Evolutionary conservation across 2,113 vertebrate genomes (phyloP), one percentile per base, ranked within the genome.

Genomic region (Perca fluviatilis): DNA sequence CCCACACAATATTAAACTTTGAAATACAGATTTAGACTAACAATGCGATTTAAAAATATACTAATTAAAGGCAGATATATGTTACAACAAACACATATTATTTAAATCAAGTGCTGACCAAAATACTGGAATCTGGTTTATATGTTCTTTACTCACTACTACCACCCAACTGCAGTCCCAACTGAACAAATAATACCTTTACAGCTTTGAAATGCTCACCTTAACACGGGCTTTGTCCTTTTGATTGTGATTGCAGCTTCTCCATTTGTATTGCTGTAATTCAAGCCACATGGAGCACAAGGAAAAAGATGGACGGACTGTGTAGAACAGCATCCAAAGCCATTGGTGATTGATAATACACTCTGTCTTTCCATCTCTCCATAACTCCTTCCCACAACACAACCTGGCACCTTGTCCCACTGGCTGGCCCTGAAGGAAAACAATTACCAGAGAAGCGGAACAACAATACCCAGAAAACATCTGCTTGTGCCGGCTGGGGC

Each of bases 401-500:
- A 84, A 88, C 85, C 91, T 95, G 94, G 94, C 93, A 92, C 65
- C 83, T 88, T 62, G 73, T 79, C 83, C 84, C 85, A 68, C 89
- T 88, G 88, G 87, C 90, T 82, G 83, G 78, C 86, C 93, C 86
- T 83, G 79, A 79, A 92, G 86, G 81, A 90, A 95, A 95, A 91
- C 91, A 94, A 94, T 95, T 93, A 93, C 88, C 74, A 73, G 79
- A 80, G 87, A 89, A 83, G 90, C 85, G 60, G 83, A 93, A 91
- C 91, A 93, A 95, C 93, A 95, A 94, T 93, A 89, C 84, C 81
- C 88, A 76, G 86, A 89, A 93, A 95, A 95, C 94, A 94, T 94
- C 95, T 95, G 95, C 92, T 93, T 70, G 58, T 64, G 68, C 88
- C 84, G 88, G 90, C 90, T 83, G 89, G 84, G 91, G 86, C 84